Evolutionary conservation across 1,140 invertebrate species (phyloP).

Genomic region (Zeugodacus cucurbitae): DNA sequence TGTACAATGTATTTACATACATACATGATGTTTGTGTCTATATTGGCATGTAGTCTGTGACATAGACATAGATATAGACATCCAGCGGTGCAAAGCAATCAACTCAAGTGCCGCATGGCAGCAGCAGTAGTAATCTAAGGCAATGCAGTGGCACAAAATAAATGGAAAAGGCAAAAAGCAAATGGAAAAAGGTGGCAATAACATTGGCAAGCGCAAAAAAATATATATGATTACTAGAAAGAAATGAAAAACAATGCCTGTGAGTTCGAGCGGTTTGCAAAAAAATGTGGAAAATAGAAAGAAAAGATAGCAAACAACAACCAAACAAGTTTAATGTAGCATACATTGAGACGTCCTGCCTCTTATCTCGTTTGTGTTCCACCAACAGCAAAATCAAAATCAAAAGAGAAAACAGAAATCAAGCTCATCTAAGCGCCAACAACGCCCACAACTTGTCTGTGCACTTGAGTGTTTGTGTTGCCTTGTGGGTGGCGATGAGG

Average conservation of each 20-base stretch:
- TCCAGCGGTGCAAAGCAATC: conserved; percentile 28
- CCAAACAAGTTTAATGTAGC: not conserved
- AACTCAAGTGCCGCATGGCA: conserved; percentile 20
- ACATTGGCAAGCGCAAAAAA: not conserved
- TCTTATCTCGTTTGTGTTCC: not conserved
- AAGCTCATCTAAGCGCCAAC: not conserved
- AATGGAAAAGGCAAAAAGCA: not conserved
- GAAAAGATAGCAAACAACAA: not conserved
- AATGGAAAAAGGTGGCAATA: not conserved
- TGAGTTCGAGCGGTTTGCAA: not conserved
- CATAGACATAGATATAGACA: too few species aligned
- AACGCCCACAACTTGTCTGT: not conserved
- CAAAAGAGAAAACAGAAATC: not conserved
- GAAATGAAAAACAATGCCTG: not conserved
- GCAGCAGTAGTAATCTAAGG: not conserved
- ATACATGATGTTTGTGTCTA: not conserved
- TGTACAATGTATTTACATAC: not conserved
- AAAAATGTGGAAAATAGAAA: not conserved
- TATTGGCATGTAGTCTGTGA: too few species aligned
- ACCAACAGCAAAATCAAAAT: not conserved
- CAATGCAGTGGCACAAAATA: not conserved
- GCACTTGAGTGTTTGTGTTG: not conserved
- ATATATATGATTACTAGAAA: not conserved
- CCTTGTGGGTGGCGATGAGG: not conserved
- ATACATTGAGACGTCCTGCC: not conserved